These are phyloP conservation scores for Hydropsyche betteni DNA, from an alignment of 2,888 invertebrate species.

Conservation along the genomic window DNA sequence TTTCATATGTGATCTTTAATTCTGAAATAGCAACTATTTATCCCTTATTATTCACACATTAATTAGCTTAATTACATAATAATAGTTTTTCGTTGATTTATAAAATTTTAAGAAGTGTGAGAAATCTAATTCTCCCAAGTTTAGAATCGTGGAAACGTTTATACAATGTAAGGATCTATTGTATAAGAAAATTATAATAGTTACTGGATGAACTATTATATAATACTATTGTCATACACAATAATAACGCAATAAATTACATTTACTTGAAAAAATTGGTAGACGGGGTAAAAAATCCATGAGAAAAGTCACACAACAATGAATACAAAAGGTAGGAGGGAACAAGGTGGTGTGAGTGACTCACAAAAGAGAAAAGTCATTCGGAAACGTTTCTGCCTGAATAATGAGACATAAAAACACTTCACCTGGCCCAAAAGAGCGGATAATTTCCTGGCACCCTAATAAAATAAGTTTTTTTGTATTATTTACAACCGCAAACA, in stretches of 20 bases:
- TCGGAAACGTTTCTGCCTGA: slow-evolving; percentile 39
- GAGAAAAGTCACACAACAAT: slow-evolving; percentile 38
- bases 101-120: no score
- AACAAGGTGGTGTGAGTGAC: slow-evolving; percentile 14
- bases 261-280: slow-evolving; percentile 9
- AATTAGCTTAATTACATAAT: no score
- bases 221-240: slow-evolving; percentile 24
- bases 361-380: slow-evolving; percentile 37
- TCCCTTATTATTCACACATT: no score
- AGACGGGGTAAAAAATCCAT: slow-evolving; percentile 32
- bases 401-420: slow-evolving; percentile 38
- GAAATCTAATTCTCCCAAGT: no score
- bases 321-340: slow-evolving; percentile 29
- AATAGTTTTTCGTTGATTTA: no score
- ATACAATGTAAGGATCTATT: background rate
- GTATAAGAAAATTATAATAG: slow-evolving; percentile 10
- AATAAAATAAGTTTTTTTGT: slow-evolving; percentile 37
- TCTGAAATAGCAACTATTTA: no score
- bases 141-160: background rate
- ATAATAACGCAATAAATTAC: slow-evolving; percentile 40
- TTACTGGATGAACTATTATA: background rate
- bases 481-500: slow-evolving; percentile 5
- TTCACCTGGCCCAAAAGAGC: slow-evolving; percentile 40
- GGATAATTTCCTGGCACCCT: slow-evolving; percentile 39
- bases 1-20: no score